These are phyloP conservation scores for Anabacerthia variegaticeps DNA, from an alignment of 2,797 vertebrate species.

Conservation along the genomic window DNA sequence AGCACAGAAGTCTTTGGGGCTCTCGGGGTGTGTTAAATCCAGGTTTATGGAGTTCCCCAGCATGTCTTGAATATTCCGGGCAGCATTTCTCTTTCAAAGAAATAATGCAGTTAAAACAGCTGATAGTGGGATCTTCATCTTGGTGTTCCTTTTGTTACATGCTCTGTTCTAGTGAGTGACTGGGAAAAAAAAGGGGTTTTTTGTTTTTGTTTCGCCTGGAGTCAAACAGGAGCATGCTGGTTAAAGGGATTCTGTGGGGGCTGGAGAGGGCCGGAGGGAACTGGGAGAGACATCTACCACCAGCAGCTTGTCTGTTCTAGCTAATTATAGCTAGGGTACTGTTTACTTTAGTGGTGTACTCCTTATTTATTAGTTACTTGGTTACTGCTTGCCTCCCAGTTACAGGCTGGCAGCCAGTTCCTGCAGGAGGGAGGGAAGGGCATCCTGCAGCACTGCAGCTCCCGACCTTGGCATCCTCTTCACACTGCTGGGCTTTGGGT, in stretches of 20 bases:
- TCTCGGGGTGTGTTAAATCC: not conserved
- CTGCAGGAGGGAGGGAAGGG: slow-evolving; percentile 38
- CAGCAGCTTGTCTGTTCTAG: slow-evolving; percentile 72
- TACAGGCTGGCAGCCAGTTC: slow-evolving; percentile 59
- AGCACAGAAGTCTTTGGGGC: not conserved
- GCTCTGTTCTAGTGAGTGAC: slow-evolving; percentile 41
- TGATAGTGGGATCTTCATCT: slow-evolving; percentile 4
- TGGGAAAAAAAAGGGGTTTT: slow-evolving; percentile 39
- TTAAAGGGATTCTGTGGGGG: slow-evolving; percentile 70
- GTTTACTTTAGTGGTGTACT: slow-evolving; percentile 72
- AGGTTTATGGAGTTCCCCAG: not conserved
- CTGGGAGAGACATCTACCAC: slow-evolving; percentile 66
- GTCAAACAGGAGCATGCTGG: slow-evolving; percentile 72
- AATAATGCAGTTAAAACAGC: slow-evolving; percentile 13
- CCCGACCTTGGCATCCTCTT: not conserved
- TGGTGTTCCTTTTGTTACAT: slow-evolving; percentile 48
- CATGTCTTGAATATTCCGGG: not conserved
- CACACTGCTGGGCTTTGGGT: not conserved
- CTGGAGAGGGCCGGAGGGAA: slow-evolving; percentile 64
- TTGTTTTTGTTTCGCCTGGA: slow-evolving; percentile 66
- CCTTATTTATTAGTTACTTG: slow-evolving; percentile 73
- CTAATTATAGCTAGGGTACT: slow-evolving; percentile 73
- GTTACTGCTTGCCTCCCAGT: slow-evolving; percentile 69
- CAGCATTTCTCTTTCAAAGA: slow-evolving; percentile 27
- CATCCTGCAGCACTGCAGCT: not conserved